Base-by-base conservation (phyloP, 2,888 invertebrate species). In the Thymelicus acteon region DNA sequence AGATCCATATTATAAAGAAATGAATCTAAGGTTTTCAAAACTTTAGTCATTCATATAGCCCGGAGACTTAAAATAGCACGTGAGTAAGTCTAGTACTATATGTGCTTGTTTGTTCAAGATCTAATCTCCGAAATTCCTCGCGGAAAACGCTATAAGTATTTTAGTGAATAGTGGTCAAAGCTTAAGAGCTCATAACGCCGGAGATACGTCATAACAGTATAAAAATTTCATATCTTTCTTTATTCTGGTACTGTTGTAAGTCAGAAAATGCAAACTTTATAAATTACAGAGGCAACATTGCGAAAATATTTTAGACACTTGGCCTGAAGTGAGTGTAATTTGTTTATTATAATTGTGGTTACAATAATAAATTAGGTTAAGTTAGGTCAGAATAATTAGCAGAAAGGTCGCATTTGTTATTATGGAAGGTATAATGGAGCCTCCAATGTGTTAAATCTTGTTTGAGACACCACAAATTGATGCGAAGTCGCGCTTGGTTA, bases 381-480 rank as follows among this genome's bases (percentile, higher is more conserved):
- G 69, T 63, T 63, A 69, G 57, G 69, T 54, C 12, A 54, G 54
- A 54, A 63, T 68, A 69, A 69, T 69, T 69, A 69, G 69, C 37
- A 69, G 58, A 47, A 63, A 69, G 62, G 69, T 69, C 58, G 57
- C 37, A 54, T 63, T 69, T 69, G 69, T 69, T 63, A 69, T 69
- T 69, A 68, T 62, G 63, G 57, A 58, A 69, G 69, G 58, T 48
- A 63, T 69, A 63, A 63, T 63, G 69, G 63, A 63, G 58, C 48
- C 69, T 64, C 69, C 24, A 31, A 62, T n/a, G 44, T 58, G 64
- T 63, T 70, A 70, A 63, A 72, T 68, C 60, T 69, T 62, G 61
- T 71, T 71, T 66, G 71, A 72, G 60, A 72, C 40, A 52, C 71
- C 67, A 72, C 68, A 71, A 73, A 74, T 74, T 66, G 72, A 65